Percentiles rank a stretch among this genome's conserved stretches.
These are phyloP conservation scores for Pammene aurita DNA, from an alignment of 2,888 invertebrate species.

Conservation along the genomic window DNA sequence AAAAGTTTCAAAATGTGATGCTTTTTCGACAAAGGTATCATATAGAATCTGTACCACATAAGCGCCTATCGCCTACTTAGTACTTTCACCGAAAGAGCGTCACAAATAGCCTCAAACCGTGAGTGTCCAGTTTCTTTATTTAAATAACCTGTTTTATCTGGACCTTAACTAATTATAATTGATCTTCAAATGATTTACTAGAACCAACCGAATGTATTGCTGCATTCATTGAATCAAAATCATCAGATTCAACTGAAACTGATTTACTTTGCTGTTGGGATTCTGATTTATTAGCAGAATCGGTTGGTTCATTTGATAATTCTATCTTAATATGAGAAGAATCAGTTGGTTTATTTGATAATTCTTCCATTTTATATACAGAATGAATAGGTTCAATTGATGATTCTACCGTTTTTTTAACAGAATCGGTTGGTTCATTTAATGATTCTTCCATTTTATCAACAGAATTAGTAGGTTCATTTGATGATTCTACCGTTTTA, in stretches of 20 bases:
- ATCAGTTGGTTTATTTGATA: background rate
- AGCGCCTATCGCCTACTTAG: too few species aligned
- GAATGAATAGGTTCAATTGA: background rate
- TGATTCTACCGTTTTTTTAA: background rate
- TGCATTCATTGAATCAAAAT: background rate
- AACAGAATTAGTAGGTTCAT: too few species aligned
- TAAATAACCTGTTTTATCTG: too few species aligned
- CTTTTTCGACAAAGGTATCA: too few species aligned
- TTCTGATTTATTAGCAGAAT: background rate
- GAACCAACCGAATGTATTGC: background rate
- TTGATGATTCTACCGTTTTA: background rate
- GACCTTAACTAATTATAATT: too few species aligned
- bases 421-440: background rate
- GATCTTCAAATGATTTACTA: slow-evolving; percentile 2
- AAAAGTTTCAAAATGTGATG: too few species aligned
- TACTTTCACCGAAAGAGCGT: too few species aligned
- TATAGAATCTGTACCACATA: too few species aligned
- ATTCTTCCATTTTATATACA: background rate
- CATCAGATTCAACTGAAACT: background rate
- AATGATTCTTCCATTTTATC: background rate
- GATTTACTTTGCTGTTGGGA: background rate
- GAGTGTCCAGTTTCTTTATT: too few species aligned
- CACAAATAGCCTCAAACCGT: too few species aligned
- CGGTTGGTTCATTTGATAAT: background rate
- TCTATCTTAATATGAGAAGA: background rate